These are phyloP conservation scores for Cavia aperea DNA, from an alignment of 2,113 vertebrate genomes.

Conservation along the genomic window DNA sequence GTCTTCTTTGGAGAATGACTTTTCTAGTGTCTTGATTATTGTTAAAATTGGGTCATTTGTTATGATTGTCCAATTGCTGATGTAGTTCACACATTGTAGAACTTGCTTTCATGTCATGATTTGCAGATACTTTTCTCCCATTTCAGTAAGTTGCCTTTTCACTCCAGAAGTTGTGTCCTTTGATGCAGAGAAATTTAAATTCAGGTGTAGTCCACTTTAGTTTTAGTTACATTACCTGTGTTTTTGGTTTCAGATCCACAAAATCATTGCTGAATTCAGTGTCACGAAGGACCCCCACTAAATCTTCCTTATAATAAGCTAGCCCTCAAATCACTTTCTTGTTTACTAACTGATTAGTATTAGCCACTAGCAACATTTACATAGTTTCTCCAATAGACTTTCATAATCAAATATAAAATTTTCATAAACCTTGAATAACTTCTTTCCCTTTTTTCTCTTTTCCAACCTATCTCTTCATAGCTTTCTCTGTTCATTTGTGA, in stretches of 20 bases:
- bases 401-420: background rate
- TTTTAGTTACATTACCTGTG: background rate
- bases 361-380: background rate
- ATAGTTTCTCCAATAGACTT: background rate
- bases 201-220: background rate
- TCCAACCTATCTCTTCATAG: background rate
- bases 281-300: background rate
- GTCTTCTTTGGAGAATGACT: background rate
- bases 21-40: background rate
- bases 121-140: background rate
- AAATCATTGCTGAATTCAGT: background rate
- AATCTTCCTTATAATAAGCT: background rate
- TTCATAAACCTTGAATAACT: background rate
- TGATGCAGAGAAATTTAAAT: background rate
- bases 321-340: background rate
- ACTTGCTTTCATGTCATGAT: background rate
- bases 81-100: background rate
- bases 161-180: background rate
- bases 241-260: background rate
- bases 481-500: background rate
- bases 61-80: background rate
- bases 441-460: background rate
- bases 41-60: background rate
- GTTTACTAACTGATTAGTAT: background rate
- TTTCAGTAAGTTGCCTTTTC: background rate